Conservation (phyloP, 30 jellyfish, hydroid and myxozoan species). For the Aurelia aurita complex sp. Pacific region DNA sequence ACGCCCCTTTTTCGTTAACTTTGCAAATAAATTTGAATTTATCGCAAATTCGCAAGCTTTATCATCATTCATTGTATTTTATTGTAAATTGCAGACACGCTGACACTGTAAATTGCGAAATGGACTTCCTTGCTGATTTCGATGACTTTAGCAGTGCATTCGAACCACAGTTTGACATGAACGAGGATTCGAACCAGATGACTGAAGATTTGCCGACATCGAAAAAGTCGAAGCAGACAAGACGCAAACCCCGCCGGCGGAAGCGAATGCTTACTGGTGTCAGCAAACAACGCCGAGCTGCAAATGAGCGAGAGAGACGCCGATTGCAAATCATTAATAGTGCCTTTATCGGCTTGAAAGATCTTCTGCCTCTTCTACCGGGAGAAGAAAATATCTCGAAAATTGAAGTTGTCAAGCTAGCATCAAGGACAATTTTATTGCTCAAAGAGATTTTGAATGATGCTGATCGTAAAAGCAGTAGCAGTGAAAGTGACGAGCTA, state of each 20-base stretch:
- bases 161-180: conserved; percentile 48
- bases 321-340: conserved; percentile 78
- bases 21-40: too few relatives aligned
- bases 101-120: not conserved
- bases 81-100: not conserved
- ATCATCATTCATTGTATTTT: not conserved
- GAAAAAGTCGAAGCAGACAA: conserved; percentile 50
- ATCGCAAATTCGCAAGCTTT: not conserved
- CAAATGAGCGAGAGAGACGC: conserved; percentile 89
- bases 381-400: conserved; percentile 89
- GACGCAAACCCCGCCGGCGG: conserved; percentile 81
- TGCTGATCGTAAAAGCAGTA: conserved; percentile 43
- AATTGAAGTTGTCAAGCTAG: conserved; percentile 87
- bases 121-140: conserved; percentile 68
- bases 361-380: conserved; percentile 76
- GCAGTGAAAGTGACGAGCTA: conserved; percentile 51
- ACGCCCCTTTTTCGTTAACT: conserved; percentile 54
- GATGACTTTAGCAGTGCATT: conserved; percentile 55
- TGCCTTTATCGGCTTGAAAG: conserved; percentile 81
- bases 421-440: conserved; percentile 70
- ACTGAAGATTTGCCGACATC: conserved; percentile 56
- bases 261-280: conserved; percentile 93
- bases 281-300: conserved; percentile 93
- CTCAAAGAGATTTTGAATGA: conserved; percentile 65
- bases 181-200: conserved; percentile 40